Conservation (phyloP, 1,140 invertebrate genomes). For the Sitobion miscanthi region DNA sequence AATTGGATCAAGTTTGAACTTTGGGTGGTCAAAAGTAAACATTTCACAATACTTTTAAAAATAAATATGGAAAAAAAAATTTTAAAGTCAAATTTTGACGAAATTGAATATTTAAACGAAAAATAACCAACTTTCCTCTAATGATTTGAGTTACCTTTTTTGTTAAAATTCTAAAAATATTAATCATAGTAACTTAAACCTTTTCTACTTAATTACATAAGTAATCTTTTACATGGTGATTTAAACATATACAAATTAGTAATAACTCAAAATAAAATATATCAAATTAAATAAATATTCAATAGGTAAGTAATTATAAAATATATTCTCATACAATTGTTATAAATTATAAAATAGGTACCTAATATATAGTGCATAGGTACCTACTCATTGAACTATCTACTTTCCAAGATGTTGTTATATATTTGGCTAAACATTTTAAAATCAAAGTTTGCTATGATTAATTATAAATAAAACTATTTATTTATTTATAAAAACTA, state of each 20-base stretch:
- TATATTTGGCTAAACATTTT: not conserved
- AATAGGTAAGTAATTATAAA: not conserved
- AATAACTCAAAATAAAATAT: not conserved
- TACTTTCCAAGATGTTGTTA: not conserved
- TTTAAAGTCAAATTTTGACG: not conserved
- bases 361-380: too few species aligned
- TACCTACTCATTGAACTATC: not conserved
- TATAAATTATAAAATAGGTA: not conserved
- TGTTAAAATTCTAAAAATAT: too few species aligned
- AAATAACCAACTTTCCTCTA: too few species aligned
- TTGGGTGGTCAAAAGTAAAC: not conserved
- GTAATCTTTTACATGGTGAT: too few species aligned
- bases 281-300: too few species aligned
- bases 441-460: not conserved
- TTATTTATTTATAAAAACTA: too few species aligned
- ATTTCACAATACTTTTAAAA: too few species aligned
- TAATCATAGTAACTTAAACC: too few species aligned
- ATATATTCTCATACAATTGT: not conserved
- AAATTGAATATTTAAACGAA: not conserved
- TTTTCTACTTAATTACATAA: too few species aligned
- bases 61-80: too few species aligned
- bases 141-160: too few species aligned
- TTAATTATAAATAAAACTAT: not conserved
- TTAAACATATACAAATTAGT: too few species aligned
- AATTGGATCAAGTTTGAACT: not conserved